Percentiles rank a stretch among this genome's conserved stretches.
phyloP scores from a whole-genome alignment of 2,797 vertebrate species.

The Hapalemur alaotrensis region DNA sequence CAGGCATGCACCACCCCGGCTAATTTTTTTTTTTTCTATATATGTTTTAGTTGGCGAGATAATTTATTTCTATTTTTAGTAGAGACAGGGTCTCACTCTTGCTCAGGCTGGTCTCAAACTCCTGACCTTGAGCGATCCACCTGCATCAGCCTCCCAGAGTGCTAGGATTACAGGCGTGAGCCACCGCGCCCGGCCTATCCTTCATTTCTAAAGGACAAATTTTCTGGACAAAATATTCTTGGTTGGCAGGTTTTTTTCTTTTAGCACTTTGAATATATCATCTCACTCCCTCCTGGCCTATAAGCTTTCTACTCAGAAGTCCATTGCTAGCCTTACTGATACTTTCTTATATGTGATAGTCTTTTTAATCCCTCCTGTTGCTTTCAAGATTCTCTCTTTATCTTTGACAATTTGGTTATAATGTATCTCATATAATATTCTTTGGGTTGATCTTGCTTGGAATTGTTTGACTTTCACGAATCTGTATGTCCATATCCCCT shows the following conservation, averaged over 20 bases:
- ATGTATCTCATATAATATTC: background rate
- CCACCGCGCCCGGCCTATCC: no score
- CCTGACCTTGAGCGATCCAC: no score
- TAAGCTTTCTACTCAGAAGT: background rate
- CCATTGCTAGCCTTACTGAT: background rate
- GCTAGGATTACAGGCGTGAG: no score
- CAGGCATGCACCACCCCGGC: no score
- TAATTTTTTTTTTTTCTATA: no score
- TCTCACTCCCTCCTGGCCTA: background rate
- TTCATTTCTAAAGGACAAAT: no score
- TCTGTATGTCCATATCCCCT: background rate
- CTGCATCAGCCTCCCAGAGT: no score
- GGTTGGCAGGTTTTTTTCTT: background rate
- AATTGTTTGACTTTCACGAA: background rate
- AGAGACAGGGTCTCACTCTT: no score
- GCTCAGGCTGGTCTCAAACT: no score
- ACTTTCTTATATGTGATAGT: background rate
- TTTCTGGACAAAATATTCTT: background rate
- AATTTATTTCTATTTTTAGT: no score
- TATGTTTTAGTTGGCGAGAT: no score
- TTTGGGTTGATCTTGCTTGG: background rate
- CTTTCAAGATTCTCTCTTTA: background rate
- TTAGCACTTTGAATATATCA: background rate
- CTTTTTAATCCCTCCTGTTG: background rate
- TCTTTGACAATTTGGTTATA: background rate